These are phyloP conservation scores for Neolamprologus tretocephalus DNA, from an alignment of 2,113 vertebrate genomes.

Conservation along the genomic window DNA sequence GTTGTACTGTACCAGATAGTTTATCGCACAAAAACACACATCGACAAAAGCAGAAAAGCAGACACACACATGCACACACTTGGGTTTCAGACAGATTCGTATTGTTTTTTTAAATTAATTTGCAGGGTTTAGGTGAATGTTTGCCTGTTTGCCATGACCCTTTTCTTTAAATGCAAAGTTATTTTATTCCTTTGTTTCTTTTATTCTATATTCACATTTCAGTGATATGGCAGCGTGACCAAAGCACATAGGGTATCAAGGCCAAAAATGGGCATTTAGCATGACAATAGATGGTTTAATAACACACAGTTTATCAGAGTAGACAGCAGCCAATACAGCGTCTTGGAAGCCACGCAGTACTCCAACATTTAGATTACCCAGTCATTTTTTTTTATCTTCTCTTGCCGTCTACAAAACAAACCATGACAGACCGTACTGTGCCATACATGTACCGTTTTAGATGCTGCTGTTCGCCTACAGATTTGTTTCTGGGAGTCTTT, in stretches of 20 bases:
- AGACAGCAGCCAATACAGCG: background rate
- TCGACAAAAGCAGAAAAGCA: background rate
- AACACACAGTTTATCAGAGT: background rate
- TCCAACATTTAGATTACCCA: background rate
- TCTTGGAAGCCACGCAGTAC: background rate
- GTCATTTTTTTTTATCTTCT: background rate
- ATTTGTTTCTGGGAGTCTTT: background rate
- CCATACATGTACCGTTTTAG: background rate
- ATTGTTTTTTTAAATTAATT: background rate
- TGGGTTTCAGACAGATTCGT: background rate
- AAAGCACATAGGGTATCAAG: background rate
- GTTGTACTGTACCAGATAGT: conserved; percentile 42
- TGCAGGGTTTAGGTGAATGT: background rate
- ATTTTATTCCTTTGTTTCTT: background rate
- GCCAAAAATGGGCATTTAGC: background rate
- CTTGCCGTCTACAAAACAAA: background rate
- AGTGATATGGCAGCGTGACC: background rate
- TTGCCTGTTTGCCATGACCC: background rate
- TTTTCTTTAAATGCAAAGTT: background rate
- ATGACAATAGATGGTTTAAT: background rate
- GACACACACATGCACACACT: background rate
- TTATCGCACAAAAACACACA: conserved; percentile 1
- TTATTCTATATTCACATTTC: background rate
- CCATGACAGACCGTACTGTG: background rate
- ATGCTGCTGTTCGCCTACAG: background rate